Evolutionary conservation across 92 coral and sea anemone species (phyloP), one percentile per base, ranked within the genome.

Genomic region (Umimayanthus chanpuru): DNA sequence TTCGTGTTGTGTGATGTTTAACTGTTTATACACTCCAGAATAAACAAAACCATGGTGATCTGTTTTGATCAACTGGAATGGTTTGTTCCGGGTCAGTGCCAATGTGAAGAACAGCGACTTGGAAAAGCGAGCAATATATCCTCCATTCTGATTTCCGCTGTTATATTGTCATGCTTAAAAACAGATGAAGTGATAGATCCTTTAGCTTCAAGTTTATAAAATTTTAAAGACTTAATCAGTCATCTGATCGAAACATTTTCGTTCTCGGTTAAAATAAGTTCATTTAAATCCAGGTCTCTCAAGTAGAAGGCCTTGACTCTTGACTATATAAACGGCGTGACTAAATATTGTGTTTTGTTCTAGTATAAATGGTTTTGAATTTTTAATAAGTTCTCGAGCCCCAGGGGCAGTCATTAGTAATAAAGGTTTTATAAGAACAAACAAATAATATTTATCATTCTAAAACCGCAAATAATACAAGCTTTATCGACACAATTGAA

Each of bases 401-500:
- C 87, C 40, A 70, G 44, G 87, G 87, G 87, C 41, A 41, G 66
- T 71, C 87, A 70, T 83, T 83, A 70, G 70, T 70, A 83, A 83
- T 83, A 83, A 83, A 44, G 79, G 64, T 71, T 68, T 83, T 68
- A 71, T 29, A 47, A 83, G 87, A 83, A 83, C 87, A 83, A 83
- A 83, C 74, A 83, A 83, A 83, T 43, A 25, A 7, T 83, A 79
- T 67, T 83, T 83, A 68, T 83, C 44, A 56, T 83, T 44, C 78
- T 83, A 83, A 83, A 83, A 83, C 87, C 87, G 61, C 87, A 83
- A 70, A 83, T 47, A 83, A 83, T 83, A 44, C 39, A 83, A 20
- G 47, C 29, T 81, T 44, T 81, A 81, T 81, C 75, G 73, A 65
- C 56, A 66, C 86, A 81, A 81, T 81, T 65, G 76, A 81, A 61